These are phyloP conservation scores for Podiceps cristatus DNA, from an alignment of 2,113 vertebrate species.

Conservation along the genomic window DNA sequence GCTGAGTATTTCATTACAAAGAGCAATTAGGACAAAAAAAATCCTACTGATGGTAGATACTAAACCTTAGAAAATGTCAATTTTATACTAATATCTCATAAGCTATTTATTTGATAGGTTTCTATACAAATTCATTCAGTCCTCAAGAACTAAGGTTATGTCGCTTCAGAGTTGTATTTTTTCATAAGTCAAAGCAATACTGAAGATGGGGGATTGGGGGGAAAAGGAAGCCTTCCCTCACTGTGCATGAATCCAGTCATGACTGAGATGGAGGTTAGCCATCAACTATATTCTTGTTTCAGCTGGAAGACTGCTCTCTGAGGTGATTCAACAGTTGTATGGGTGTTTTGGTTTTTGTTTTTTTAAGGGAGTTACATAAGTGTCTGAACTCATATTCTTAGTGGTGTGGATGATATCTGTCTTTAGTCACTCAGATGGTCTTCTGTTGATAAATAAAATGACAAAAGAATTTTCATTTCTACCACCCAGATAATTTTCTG, in stretches of 20 bases:
- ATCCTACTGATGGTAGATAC: not conserved
- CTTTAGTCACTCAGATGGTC: not conserved
- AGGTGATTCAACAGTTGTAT: no score
- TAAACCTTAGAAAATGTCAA: not conserved
- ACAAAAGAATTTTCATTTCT: not conserved
- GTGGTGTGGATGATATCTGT: not conserved
- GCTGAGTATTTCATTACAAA: not conserved
- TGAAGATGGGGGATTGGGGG: no score
- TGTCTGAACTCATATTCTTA: not conserved
- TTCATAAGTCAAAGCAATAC: not conserved
- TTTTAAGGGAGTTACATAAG: not conserved
- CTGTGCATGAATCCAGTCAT: rapidly evolving
- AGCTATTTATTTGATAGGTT: not conserved
- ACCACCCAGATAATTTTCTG: not conserved
- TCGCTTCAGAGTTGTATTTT: not conserved
- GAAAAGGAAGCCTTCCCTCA: not conserved
- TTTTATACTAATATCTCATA: not conserved
- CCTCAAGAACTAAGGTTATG: not conserved
- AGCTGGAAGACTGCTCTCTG: no score
- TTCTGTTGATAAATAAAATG: not conserved
- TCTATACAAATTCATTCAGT: not conserved
- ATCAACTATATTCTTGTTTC: not conserved
- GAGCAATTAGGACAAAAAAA: not conserved
- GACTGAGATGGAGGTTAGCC: not conserved
- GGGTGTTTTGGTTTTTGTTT: no score